Conservation (phyloP, 2,797 vertebrate species). For the Bradypodion pumilum region DNA sequence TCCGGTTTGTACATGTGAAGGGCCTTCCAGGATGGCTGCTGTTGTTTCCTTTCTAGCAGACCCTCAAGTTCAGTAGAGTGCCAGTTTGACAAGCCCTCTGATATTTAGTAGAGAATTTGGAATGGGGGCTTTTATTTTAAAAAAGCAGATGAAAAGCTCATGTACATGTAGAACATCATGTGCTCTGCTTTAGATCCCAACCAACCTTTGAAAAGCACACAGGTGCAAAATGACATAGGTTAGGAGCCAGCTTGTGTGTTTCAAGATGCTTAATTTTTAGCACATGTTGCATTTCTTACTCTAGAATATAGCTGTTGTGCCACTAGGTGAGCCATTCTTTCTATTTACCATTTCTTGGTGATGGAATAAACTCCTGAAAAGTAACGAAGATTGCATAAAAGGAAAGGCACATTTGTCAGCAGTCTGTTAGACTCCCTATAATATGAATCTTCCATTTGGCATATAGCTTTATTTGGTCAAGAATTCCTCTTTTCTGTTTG, state of each 20-base stretch:
- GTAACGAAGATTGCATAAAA: background rate
- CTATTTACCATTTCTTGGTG: background rate
- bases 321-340: background rate
- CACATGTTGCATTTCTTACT: constrained; percentile 34
- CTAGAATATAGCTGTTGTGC: constrained; percentile 9
- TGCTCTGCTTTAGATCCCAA: background rate
- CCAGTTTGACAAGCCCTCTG: background rate
- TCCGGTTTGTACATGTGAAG: background rate
- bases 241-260: background rate
- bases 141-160: background rate
- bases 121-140: background rate
- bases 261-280: constrained; percentile 23
- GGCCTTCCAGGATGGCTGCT: background rate
- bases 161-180: too few relatives aligned
- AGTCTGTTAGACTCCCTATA: background rate
- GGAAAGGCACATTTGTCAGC: background rate
- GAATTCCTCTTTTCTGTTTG: background rate
- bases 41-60: background rate
- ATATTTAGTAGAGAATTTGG: background rate
- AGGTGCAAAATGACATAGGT: constrained; percentile 20
- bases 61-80: too few relatives aligned
- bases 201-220: constrained; percentile 4
- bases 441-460: background rate
- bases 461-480: background rate
- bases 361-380: background rate